These are phyloP conservation scores for Gallinago stenura DNA, from an alignment of 2,797 vertebrate species.

Conservation along the genomic window DNA sequence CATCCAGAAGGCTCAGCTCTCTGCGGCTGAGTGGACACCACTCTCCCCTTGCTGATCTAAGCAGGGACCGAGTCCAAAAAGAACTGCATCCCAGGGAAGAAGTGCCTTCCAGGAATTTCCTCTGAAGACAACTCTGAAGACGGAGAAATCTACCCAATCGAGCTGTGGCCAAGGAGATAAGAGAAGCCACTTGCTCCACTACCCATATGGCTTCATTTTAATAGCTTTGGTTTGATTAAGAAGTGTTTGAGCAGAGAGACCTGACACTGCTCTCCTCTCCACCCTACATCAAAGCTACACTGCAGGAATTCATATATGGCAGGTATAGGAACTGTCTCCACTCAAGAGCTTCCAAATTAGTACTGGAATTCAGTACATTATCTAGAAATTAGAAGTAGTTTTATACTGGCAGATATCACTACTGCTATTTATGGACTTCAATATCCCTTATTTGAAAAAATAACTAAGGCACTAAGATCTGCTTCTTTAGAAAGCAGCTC, in stretches of 20 bases:
- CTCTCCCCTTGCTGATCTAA: background rate
- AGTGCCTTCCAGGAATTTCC: background rate
- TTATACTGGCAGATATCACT: background rate
- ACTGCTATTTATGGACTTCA: background rate
- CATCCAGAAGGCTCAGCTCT: background rate
- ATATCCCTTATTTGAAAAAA: background rate
- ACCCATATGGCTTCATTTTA: background rate
- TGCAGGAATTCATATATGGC: background rate
- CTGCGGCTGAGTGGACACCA: background rate
- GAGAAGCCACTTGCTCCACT: background rate
- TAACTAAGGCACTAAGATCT: background rate
- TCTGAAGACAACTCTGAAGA: background rate
- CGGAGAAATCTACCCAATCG: background rate
- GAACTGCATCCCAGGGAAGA: background rate
- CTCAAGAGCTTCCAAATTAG: background rate
- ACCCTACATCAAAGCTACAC: background rate
- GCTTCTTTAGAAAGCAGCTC: background rate
- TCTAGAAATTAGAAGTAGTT: background rate
- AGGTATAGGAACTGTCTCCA: background rate
- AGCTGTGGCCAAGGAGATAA: background rate
- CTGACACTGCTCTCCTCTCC: background rate
- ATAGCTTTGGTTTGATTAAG: background rate
- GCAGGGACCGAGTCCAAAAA: background rate
- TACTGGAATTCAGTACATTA: background rate
- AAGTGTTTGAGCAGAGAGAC: background rate